Conservation (phyloP, 2,113 vertebrate species). For the Suncus etruscus region DNA sequence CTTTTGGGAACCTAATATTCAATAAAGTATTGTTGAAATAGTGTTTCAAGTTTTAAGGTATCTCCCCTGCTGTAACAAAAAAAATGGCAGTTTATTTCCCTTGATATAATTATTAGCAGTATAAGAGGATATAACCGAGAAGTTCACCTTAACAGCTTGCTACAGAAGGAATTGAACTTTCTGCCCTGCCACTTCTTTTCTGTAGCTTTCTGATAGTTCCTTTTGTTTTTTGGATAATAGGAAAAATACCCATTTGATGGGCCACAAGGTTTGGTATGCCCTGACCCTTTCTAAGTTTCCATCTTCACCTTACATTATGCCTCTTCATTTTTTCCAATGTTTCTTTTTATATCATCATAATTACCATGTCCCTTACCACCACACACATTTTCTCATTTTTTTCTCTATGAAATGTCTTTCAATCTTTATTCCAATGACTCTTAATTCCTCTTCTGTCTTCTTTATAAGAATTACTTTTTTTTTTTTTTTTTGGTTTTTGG, state of each 20-base stretch:
- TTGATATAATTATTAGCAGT: constrained; percentile 28
- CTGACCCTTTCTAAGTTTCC: neutral
- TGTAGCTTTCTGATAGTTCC: neutral
- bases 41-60: neutral
- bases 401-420: neutral
- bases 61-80: neutral
- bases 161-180: neutral
- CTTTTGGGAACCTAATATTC: neutral
- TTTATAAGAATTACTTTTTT: neutral
- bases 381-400: neutral
- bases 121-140: neutral
- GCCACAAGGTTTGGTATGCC: neutral
- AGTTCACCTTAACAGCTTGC: neutral
- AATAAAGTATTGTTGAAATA: constrained; percentile 32
- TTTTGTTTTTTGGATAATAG: neutral
- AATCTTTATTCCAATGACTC: neutral
- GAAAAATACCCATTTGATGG: neutral
- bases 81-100: neutral
- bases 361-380: neutral
- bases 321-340: neutral
- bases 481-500: too few relatives aligned
- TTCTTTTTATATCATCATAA: neutral
- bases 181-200: neutral
- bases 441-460: neutral
- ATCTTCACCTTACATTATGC: neutral